Evolutionary conservation across 2,113 vertebrate genomes (phyloP), one percentile per base, ranked within the genome.

Genomic region (Paramisgurnus dabryanus): DNA sequence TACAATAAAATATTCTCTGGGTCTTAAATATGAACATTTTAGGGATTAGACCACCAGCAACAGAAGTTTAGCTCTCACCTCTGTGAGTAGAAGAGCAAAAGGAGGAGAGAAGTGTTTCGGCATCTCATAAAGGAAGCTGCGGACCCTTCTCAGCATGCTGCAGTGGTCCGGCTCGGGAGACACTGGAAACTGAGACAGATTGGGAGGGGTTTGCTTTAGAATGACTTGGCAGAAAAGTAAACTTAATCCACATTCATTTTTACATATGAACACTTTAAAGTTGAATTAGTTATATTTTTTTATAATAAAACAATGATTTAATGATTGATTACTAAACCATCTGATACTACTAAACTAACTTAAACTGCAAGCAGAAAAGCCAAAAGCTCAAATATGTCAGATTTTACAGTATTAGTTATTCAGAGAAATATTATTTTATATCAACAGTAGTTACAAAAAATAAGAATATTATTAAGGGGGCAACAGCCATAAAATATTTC

Each of bases 61-160:
- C 22, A 40, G 40, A 12, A 10, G 15, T 74, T 53, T 1, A 67
- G 22, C 7, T 87, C 83, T 85, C 89, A 98, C 97, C 95, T 98
- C 97, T 0, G 93, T 94, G 0, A 98, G 91, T 22, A 99, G 91
- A 82, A 96, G 91, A 69, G 94, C 90, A 55, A 98, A 91, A 0
- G 87, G 88, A 0, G 93, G 89, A 84, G 93, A 96, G 88, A 97
- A 89, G 39, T 80, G 85, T 0, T 90, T 78, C 4, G 97, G 96
- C 84, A 94, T 93, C 73, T 93, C 83, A 0, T 95, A 96, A 47
- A 88, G 89, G 85, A 90, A 94, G 82, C 85, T 79, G 58, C 92
- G 91, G 78, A 99, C 94, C n/a, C 91, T 94, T 88, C 92, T 92
- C 89, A 98, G 89, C 98, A 98, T 98, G 70, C 90, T 86, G 83